Evolutionary conservation across 2,797 vertebrate genomes (phyloP).

Genomic region (Cygnus olor): DNA sequence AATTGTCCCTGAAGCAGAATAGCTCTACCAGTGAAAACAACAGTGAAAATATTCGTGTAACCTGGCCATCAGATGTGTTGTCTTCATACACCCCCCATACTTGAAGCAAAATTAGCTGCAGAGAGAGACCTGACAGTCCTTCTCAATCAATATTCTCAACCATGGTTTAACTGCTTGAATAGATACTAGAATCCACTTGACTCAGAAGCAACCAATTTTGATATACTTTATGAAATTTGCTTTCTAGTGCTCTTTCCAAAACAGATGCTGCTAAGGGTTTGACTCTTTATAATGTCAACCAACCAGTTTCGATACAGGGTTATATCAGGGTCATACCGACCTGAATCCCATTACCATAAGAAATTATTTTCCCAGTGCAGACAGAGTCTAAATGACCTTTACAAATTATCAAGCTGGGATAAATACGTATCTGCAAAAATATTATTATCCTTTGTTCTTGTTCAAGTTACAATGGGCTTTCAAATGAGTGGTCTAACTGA

Average conservation of each 20-base stretch:
- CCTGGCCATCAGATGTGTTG: not conserved
- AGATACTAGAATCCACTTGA: not conserved
- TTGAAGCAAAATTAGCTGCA: not conserved
- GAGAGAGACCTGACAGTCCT: not conserved
- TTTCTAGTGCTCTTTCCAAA: not conserved
- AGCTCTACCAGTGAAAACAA: not conserved
- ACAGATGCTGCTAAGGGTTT: not conserved
- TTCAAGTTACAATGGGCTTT: not conserved
- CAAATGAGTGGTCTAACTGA: not conserved
- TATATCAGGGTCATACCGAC: not conserved
- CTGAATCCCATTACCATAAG: not conserved
- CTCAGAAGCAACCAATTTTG: not conserved
- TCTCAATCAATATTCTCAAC: not conserved
- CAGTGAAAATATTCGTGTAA: not conserved
- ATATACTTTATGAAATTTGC: not conserved
- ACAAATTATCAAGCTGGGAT: not conserved
- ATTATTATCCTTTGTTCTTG: not conserved
- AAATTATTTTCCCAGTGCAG: not conserved
- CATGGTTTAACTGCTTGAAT: not conserved
- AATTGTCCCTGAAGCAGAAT: not conserved
- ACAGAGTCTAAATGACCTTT: not conserved
- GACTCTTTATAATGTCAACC: not conserved
- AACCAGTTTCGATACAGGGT: not conserved
- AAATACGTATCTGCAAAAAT: conserved; percentile 14
- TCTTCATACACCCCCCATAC: not conserved